phyloP scores from a whole-genome alignment of 1,140 invertebrate species.

The Euglossa dilemma region DNA sequence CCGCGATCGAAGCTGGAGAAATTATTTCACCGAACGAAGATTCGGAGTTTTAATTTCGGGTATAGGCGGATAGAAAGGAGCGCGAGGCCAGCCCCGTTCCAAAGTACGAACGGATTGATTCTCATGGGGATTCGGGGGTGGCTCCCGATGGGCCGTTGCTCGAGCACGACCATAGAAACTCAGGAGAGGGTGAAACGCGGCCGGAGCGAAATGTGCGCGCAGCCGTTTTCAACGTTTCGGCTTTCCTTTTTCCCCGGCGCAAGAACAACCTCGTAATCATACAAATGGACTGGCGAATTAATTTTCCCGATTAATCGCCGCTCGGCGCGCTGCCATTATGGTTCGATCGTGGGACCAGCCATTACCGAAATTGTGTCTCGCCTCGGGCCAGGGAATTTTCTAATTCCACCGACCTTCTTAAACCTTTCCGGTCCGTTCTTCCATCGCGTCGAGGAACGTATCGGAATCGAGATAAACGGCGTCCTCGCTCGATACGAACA shows the following conservation, averaged over 20 bases:
- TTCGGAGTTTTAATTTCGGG: slow-evolving; percentile 40
- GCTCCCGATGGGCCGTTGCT: slow-evolving; percentile 11
- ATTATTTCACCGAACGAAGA: not conserved
- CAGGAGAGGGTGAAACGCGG: not conserved
- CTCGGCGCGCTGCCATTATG: not conserved
- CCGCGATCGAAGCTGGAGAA: not conserved
- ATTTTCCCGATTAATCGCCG: slow-evolving; percentile 11
- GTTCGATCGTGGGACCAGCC: not conserved
- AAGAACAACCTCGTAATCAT: slow-evolving; percentile 22
- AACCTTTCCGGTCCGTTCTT: too few species aligned
- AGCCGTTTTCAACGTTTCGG: slow-evolving; percentile 1
- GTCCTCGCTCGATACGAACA: not conserved
- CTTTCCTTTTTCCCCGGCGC: not conserved
- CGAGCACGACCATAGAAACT: slow-evolving; percentile 3
- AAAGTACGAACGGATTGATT: slow-evolving; percentile 42
- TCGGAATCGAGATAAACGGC: not conserved
- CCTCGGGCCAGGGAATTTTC: not conserved
- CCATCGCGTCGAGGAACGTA: too few species aligned
- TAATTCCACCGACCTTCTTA: not conserved
- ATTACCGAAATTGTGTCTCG: slow-evolving; percentile 6
- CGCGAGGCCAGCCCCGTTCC: not conserved
- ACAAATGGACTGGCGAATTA: slow-evolving; percentile 38
- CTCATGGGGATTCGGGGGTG: slow-evolving; percentile 11
- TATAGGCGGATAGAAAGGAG: not conserved
- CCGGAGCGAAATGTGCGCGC: slow-evolving; percentile 13